Base-by-base conservation (phyloP, 2,797 vertebrate species). In the Rhynchonycteris naso region DNA sequence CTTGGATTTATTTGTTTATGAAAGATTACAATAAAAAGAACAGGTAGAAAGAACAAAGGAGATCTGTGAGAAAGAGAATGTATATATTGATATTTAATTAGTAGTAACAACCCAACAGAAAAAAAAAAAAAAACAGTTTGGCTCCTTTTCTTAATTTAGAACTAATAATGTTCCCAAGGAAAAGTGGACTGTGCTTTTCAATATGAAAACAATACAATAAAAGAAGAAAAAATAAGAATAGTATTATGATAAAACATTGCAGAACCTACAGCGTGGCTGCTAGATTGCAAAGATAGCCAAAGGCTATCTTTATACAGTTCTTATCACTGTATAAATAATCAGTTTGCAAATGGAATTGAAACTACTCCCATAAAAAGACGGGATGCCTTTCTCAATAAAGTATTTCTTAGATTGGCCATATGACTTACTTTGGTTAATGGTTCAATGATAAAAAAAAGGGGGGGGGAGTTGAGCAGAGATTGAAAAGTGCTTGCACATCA, bases 161-260 rank as follows among this genome's bases (percentile, higher is more conserved):
- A 96, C 89, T 94, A 88, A 97, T 98, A 98, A 99, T 97, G 94
- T 96, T 75, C 88, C 94, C 98, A 98, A 98, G 97, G 97, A 96
- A 98, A 98, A 96, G 95, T 96, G 90, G 97, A 97, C 97, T 96
- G 96, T 96, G 98, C 81, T 97, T 98, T 98, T 98, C 97, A 98
- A 97, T 79, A 83, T 94, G 88, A 95, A 97, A 98, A 94, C 4
- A 2, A 82, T 90, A 97, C 74, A 93, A 92, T 85, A 95, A 96
- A 82, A 91, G 84, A 97, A 96, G 97, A 96, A 97, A 35, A 18
- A 35, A 18, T 94, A 80, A 97, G 98, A 98, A 98, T 76, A 4
- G 98, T 98, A 97, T 97, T 92, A 84, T 93, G 96, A 91, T 97
- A 98, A 98, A 98, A 97, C 5, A 28, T 76, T 22, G n/a, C 15